Percentiles rank a stretch among this genome's conserved stretches.
Evolutionary conservation across 2,888 invertebrate genomes (phyloP).

Genomic region (Hyppa rectilinea): DNA sequence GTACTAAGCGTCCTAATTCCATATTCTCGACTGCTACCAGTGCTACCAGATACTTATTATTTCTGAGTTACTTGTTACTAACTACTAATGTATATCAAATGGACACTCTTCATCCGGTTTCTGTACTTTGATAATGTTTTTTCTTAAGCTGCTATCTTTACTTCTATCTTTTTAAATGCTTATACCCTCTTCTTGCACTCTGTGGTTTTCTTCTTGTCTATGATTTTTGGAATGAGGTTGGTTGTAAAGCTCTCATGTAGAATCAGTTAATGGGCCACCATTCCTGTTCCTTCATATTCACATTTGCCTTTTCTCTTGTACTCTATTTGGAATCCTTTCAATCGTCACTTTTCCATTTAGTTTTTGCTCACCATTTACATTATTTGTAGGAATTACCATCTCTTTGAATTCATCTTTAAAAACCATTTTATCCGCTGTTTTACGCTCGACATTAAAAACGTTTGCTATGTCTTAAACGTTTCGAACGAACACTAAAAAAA

Average conservation of each 20-base stretch:
- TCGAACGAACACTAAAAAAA: conserved; percentile 34
- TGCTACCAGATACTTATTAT: conserved; percentile 17
- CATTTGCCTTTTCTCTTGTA: neutral
- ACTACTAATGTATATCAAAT: neutral
- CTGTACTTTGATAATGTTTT: neutral
- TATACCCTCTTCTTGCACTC: neutral
- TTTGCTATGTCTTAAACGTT: conserved; percentile 10
- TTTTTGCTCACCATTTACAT: neutral
- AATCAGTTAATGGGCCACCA: neutral
- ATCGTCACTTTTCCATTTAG: no score
- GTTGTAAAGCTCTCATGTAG: neutral
- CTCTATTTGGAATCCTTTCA: neutral
- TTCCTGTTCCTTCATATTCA: neutral
- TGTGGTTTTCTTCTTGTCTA: neutral
- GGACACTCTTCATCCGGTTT: neutral
- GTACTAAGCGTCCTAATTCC: neutral
- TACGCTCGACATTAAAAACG: conserved; percentile 20
- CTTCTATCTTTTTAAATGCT: neutral
- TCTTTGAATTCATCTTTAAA: neutral
- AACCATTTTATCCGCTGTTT: neutral
- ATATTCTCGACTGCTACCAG: conserved; percentile 23
- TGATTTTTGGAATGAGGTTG: neutral
- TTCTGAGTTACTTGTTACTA: neutral
- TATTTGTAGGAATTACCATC: neutral
- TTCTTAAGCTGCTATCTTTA: neutral